Evolutionary conservation across 2,797 vertebrate species (phyloP), one percentile per base, ranked within the genome.

Genomic region (Thunnus albacares): DNA sequence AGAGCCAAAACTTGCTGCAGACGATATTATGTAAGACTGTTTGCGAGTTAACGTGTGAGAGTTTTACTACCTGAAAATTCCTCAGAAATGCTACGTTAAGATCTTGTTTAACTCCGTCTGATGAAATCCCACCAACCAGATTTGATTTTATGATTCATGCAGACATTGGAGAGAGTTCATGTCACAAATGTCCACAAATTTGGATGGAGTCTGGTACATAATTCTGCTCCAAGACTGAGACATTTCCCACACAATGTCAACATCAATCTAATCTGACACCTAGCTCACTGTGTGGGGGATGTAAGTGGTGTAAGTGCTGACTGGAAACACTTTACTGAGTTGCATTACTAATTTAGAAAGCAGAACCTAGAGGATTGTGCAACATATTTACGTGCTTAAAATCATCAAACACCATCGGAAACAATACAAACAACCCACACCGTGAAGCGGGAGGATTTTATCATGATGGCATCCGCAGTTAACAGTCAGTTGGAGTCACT

Each of bases 261-360:
- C 59, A 47, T 68, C 52, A 22, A 38, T 41, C 26, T 65, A 47
- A 71, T 72, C 56, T 14, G 49, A 69, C 53, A 65, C 56, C 26
- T 18, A 2, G 14, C 11, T 22, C 57, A 43, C 45, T 55, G 30
- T 18, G 57, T 6, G 30, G 26, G 20, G 66, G 57, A 43, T 59
- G 45, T 71, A 10, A 35, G 47, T 26, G 35, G 52, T 6, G 2
- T 30, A 47, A 49, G 30, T 51, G 45, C 24, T 52, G 15, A 5
- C 8, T 52, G 33, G 24, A 41, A 71, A 64, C 14, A 30, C 24
- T 53, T n/a, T 30, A 45, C 55, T 9, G 43, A 73, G 72, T 60
- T 52, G 63, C 49, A 80, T 70, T 41, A 64, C 9, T 61, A 56
- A 71, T 77, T 64, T 26, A 86, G 64, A 68, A 64, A 3, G 17